A percentile compares a stretch with the other conserved stretches of the same genome.
Conservation (phyloP, 2,113 vertebrate species). For the Menidia beryllina region DNA sequence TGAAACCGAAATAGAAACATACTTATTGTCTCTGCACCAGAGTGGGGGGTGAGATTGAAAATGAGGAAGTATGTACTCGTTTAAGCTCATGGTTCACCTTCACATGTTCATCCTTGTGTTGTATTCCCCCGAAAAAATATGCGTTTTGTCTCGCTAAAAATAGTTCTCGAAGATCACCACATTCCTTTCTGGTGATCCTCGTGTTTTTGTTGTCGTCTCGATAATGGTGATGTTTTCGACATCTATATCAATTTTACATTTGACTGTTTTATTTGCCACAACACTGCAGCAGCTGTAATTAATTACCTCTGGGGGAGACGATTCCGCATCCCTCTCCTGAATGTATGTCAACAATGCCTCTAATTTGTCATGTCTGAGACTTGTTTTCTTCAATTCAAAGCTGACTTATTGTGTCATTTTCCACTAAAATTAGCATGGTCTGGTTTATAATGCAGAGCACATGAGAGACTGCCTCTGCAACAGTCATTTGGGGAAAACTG, state of each 20-base stretch:
- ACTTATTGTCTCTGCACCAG: conserved; percentile 10
- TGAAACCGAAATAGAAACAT: conserved; percentile 1
- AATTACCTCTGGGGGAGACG: conserved; percentile 59
- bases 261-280: conserved; percentile 2
- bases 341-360: conserved; percentile 51
- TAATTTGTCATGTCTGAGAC: conserved; percentile 37
- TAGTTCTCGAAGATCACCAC: conserved; percentile 18
- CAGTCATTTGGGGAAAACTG: not conserved
- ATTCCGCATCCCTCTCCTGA: conserved; percentile 37
- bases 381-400: conserved; percentile 26
- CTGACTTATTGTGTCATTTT: conserved; percentile 17
- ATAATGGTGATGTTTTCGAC: conserved; percentile 10
- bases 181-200: not conserved
- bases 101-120: conserved; percentile 7
- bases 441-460: conserved; percentile 27
- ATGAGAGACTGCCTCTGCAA: not conserved
- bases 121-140: conserved; percentile 8
- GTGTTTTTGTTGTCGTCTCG: conserved; percentile 11
- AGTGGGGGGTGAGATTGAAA: conserved; percentile 18
- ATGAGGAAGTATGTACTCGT: conserved; percentile 39
- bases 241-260: conserved; percentile 31
- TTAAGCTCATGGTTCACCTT: conserved; percentile 7
- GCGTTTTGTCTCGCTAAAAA: not conserved
- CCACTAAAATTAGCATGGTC: not conserved
- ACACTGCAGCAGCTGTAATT: conserved; percentile 43